phyloP scores from a whole-genome alignment of 2,797 vertebrate genomes.

The Tauraco hartlaubi region DNA sequence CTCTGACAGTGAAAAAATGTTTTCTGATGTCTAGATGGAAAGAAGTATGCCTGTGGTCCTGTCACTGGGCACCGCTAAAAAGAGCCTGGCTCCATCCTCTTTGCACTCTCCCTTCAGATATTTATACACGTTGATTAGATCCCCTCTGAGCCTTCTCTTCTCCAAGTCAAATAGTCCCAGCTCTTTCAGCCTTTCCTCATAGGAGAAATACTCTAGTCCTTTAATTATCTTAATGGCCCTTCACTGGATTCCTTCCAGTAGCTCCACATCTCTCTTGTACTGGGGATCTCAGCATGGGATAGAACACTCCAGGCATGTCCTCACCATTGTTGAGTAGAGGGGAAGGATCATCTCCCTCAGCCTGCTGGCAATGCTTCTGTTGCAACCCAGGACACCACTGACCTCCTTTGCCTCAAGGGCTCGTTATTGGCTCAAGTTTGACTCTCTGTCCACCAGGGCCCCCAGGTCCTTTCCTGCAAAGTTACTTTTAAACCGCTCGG shows the following conservation, averaged over 20 bases:
- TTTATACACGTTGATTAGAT: not conserved
- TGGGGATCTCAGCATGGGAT: not conserved
- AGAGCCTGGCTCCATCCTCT: no score
- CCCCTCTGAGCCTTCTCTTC: not conserved
- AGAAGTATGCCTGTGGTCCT: not conserved
- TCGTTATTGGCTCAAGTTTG: not conserved
- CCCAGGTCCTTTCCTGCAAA: not conserved
- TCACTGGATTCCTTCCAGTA: not conserved
- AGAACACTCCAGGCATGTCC: not conserved
- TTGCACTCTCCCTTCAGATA: not conserved
- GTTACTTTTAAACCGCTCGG: not conserved
- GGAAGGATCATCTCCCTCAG: fast-evolving
- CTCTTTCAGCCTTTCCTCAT: not conserved
- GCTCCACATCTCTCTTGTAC: not conserved
- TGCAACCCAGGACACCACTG: fast-evolving
- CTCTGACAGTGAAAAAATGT: not conserved
- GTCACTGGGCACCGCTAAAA: no score
- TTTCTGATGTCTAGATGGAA: not conserved
- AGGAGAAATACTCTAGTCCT: not conserved
- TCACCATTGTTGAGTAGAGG: not conserved
- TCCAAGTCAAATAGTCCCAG: not conserved
- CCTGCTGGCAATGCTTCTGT: not conserved
- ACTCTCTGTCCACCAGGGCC: not conserved
- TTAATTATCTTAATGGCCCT: not conserved
- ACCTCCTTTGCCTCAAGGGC: not conserved